Base-by-base conservation (phyloP, 2,888 invertebrate genomes). In the Pheosia gnoma region DNA sequence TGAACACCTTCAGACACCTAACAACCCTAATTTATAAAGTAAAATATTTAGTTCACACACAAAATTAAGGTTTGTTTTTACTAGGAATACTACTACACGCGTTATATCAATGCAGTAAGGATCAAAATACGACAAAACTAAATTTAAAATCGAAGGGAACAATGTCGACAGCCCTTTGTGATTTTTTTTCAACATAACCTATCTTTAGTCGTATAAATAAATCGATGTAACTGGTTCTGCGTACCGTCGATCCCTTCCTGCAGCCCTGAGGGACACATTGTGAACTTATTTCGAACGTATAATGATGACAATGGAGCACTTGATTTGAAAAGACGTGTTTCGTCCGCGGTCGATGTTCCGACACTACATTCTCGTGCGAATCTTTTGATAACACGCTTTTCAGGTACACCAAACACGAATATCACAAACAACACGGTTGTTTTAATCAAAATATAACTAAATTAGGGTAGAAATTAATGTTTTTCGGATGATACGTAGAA, bases 171-270 rank as follows among this genome's bases (percentile, higher is more conserved):
- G 67, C 69, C 68, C 64, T 74, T 73, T 54, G 3, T 55, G 43
- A 25, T 60, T 65, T 78, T 79, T 79, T 77, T 68, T 70, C 70
- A 61, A 74, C 77, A 76, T 80, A 72, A 73, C 66, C 76, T 81
- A 84, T 82, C 78, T 72, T 65, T 66, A 67, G 65, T 68, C 77
- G 72, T 83, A n/a, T n/a, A 81, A 84, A 85, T 83, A 84, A 77
- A 78, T 78, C 79, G 76, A 77, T 66, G 68, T 62, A 86, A 87
- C 87, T 81, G 81, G 87, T 87, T 86, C 62, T 67, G 80, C 81
- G 64, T 83, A 85, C 84, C 85, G 78, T 63, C 49, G 65, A 70
- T 72, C 80, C 82, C 82, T 83, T 81, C 69, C 65, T 64, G 41
- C 43, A 68, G 65, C 64, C 68, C 68, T 62, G 60, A 58, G 59